Evolutionary conservation across 30 jellyfish, hydroid and myxozoan genomes (phyloP), one percentile per base, ranked within the genome.

Genomic region (Mastigias papua): DNA sequence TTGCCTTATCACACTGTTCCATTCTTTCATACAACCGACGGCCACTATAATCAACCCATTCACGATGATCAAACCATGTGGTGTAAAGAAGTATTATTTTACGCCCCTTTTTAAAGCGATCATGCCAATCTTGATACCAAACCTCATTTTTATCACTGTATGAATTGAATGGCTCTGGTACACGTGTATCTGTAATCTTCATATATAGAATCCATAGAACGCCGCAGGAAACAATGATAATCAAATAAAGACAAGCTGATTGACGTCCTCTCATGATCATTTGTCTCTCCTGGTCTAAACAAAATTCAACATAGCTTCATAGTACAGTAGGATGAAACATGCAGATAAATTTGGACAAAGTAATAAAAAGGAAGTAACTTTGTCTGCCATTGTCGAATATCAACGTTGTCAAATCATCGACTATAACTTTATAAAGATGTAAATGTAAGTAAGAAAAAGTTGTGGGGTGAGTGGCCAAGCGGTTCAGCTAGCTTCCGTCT

Each of bases 61-160:
- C 28, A 17, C 62, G 37, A 8, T 73, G 73, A 68, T 51, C 76
- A 34, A 81, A 91, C 82, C 78, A 83, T 13, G 99, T 91, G 20
- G 99, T 86, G 42, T 84, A 91, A 25, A 96, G 80, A 0, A 96
- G 87, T 6, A 95, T 90, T 2, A 82, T 70, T 65, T 95, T 95
- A 1, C 82, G 73, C 34, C 57, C 83, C 29, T 66, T 30, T 8
- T 72, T 72, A 1, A 72, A 48, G 30, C 61, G 78, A 17, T 76
- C 65, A 26, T 73, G 34, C 94, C 94, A 85, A 6, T 73, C 94
- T 1, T 6, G 67, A 66, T 34, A 49, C 83, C 83, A 72, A 1
- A 15, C 37, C 23, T 35, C 67, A 22, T 34, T 0, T 34, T 25
- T 72, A 15, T 72, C 83, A 34, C 42, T 72, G 68, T 72, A 72